Evolutionary conservation across 2,797 vertebrate genomes (phyloP).

Genomic region (Galago senegalensis): DNA sequence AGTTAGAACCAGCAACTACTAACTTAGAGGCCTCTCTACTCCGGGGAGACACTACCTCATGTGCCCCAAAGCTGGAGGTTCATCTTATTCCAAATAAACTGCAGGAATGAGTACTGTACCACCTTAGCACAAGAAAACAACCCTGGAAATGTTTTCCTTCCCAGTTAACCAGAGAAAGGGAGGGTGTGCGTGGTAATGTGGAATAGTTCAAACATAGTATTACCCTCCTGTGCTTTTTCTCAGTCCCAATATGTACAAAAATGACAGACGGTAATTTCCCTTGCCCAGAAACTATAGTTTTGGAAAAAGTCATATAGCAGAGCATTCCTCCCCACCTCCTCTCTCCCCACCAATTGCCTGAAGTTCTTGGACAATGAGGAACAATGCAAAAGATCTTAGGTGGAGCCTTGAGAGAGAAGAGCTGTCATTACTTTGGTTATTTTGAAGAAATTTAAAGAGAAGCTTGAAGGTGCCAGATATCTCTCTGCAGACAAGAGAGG

Average conservation of each 20-base stretch:
- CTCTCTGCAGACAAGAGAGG: background rate
- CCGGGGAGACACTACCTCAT: background rate
- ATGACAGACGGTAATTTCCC: constrained; percentile 42
- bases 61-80: background rate
- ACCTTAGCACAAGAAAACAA: background rate
- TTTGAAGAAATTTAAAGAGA: constrained; percentile 41
- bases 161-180: constrained; percentile 37
- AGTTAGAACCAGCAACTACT: too few relatives aligned
- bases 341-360: background rate
- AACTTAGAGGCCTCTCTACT: background rate
- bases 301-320: background rate
- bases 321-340: background rate
- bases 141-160: constrained; percentile 11
- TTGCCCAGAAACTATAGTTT: constrained; percentile 16
- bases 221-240: background rate
- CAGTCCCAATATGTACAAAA: constrained; percentile 15
- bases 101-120: background rate
- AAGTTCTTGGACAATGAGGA: constrained; percentile 38
- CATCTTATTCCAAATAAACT: background rate
- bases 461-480: background rate
- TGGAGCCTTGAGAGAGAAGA: background rate
- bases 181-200: background rate
- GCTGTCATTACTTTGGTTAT: background rate
- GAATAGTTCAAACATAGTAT: constrained; percentile 20
- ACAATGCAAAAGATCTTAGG: background rate